Conservation (phyloP, 2,888 invertebrate genomes). For the Synergus umbraculus region DNA sequence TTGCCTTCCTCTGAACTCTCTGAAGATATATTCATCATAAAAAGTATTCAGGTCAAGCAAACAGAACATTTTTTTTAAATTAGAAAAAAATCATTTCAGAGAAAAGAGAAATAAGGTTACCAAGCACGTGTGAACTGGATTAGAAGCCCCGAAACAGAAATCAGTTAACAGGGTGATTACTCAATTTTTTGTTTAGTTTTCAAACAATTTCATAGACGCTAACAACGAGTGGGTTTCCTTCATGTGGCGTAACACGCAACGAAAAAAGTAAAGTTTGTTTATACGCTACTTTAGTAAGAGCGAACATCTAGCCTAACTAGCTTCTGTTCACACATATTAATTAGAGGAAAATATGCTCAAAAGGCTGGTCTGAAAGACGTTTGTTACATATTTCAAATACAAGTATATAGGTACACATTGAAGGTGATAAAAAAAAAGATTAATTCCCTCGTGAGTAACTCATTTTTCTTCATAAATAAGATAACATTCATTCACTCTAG, state of each 20-base stretch:
- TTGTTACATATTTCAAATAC: background rate
- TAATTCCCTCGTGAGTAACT: background rate
- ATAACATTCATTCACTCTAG: background rate
- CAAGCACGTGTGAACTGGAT: background rate
- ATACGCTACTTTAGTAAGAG: constrained; percentile 15
- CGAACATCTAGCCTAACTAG: constrained; percentile 10
- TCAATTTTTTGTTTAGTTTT: constrained; percentile 36
- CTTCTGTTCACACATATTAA: background rate
- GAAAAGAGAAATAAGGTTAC: background rate
- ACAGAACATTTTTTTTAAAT: background rate
- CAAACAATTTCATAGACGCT: constrained; percentile 13
- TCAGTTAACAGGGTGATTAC: constrained; percentile 16
- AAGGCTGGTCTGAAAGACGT: background rate
- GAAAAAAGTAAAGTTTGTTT: constrained; percentile 31
- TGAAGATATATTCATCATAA: background rate
- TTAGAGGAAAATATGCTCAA: background rate
- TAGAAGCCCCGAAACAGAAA: background rate
- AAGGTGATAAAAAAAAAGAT: background rate
- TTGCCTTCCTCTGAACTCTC: background rate
- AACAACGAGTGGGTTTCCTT: constrained; percentile 25
- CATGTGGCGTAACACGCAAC: constrained; percentile 13
- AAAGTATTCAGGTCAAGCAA: background rate
- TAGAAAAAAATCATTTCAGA: background rate
- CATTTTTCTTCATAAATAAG: background rate
- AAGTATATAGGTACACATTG: background rate